Evolutionary conservation across 2,888 invertebrate species (phyloP).

Genomic region (Hanleya hanleyi): DNA sequence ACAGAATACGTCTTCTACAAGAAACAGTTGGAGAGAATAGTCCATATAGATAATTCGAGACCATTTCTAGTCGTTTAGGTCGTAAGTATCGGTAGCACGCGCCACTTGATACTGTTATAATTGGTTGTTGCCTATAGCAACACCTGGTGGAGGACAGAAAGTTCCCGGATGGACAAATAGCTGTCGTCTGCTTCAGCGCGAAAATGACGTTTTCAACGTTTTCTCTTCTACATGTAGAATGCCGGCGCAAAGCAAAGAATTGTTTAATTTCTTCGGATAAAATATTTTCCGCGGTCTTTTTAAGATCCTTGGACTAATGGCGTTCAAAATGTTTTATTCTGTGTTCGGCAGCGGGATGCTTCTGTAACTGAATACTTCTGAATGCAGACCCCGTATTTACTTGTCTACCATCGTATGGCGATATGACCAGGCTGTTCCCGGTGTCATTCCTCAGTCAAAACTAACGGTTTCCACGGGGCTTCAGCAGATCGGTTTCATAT

Average conservation of each 20-base stretch:
- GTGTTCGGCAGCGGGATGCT: neutral
- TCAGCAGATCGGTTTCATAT: neutral
- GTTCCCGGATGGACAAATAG: too few relatives aligned
- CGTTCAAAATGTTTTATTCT: too few relatives aligned
- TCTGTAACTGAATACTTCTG: neutral
- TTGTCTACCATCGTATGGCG: neutral
- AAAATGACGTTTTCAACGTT: too few relatives aligned
- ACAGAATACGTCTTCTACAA: neutral
- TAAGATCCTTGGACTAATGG: too few relatives aligned
- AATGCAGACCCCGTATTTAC: neutral
- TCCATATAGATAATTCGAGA: neutral
- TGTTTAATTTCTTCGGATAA: too few relatives aligned
- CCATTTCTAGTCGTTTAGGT: neutral
- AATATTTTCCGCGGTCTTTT: too few relatives aligned
- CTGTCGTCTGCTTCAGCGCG: too few relatives aligned
- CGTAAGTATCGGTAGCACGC: neutral
- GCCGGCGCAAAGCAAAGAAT: too few relatives aligned
- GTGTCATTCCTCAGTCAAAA: conserved; percentile 5
- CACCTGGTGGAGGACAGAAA: too few relatives aligned
- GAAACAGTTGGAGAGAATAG: neutral
- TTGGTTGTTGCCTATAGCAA: neutral
- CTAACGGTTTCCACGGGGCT: conserved; percentile 8
- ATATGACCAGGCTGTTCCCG: neutral
- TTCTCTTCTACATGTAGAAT: too few relatives aligned
- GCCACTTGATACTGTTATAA: neutral